Conservation (phyloP, 2,888 invertebrate species). For the Helobdella robusta region DNA sequence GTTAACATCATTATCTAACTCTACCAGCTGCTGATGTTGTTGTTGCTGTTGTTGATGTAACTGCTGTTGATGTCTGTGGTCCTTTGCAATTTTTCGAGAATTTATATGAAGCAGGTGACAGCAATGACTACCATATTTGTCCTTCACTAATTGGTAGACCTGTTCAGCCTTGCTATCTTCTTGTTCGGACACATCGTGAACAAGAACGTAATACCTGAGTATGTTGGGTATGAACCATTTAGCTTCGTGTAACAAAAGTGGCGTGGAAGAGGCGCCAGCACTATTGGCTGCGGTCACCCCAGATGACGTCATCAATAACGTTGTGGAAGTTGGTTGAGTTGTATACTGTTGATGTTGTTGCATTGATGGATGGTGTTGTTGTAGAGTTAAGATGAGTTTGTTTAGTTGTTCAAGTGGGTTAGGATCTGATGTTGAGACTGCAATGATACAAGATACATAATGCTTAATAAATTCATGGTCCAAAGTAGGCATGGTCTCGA, state of each 20-base stretch:
- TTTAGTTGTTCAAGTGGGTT: slow-evolving; percentile 71
- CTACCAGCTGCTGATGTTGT: too few relatives aligned
- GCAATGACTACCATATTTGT: slow-evolving; percentile 72
- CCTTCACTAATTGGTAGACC: slow-evolving; percentile 72
- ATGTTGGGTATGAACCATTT: slow-evolving; percentile 61
- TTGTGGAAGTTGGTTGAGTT: slow-evolving; percentile 37
- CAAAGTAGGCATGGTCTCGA: slow-evolving; percentile 60
- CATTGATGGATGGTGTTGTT: slow-evolving; percentile 60
- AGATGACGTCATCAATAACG: too few relatives aligned
- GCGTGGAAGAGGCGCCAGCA: neutral
- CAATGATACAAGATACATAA: slow-evolving; percentile 54
- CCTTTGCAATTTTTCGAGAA: too few relatives aligned
- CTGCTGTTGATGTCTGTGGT: too few relatives aligned
- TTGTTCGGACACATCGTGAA: slow-evolving; percentile 67
- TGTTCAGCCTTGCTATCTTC: slow-evolving; percentile 69
- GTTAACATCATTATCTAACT: too few relatives aligned
- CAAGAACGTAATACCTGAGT: slow-evolving; percentile 70
- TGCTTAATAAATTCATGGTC: slow-evolving; percentile 85
- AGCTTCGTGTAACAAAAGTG: slow-evolving; percentile 8
- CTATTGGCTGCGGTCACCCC: too few relatives aligned
- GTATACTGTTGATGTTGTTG: slow-evolving; percentile 47
- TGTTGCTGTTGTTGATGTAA: too few relatives aligned
- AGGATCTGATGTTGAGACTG: slow-evolving; percentile 54
- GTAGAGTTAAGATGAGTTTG: slow-evolving; percentile 67
- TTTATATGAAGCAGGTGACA: slow-evolving; percentile 85